Evolutionary conservation across 2,113 vertebrate genomes (phyloP).

Genomic region (Puma concolor): DNA sequence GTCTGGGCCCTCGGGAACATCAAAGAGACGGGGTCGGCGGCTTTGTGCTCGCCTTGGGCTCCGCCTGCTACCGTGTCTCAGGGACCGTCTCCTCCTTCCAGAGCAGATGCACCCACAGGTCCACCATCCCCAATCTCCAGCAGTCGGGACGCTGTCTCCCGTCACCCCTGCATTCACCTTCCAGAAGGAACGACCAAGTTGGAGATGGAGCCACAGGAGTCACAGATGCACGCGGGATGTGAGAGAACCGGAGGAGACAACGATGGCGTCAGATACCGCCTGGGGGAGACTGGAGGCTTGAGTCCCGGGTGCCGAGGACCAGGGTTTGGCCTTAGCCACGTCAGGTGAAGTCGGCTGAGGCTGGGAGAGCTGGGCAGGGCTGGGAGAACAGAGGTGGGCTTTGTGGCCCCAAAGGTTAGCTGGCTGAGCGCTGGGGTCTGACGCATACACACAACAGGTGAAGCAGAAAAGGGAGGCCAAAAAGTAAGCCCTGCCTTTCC

Average conservation of each 20-base stretch:
- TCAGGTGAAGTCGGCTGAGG: no score
- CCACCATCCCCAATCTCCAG: background rate
- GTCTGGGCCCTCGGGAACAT: background rate
- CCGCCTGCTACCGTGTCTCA: background rate
- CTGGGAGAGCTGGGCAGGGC: background rate
- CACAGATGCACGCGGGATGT: no score
- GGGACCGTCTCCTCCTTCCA: background rate
- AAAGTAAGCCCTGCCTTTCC: no score
- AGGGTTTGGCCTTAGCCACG: rapidly evolving
- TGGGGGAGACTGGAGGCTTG: background rate
- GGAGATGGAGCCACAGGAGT: background rate
- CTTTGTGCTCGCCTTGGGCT: background rate
- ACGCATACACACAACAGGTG: no score
- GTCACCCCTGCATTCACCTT: background rate
- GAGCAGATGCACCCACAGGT: background rate
- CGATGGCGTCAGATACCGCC: no score
- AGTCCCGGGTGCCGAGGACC: background rate
- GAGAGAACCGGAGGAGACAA: no score
- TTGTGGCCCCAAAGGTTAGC: background rate
- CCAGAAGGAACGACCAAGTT: background rate
- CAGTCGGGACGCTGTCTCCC: background rate
- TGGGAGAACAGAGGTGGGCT: background rate
- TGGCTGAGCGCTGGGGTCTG: background rate
- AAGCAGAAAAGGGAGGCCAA: no score
- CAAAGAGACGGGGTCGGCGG: background rate